Conservation (phyloP, 2,797 vertebrate genomes). For the Amblyraja radiata region DNA sequence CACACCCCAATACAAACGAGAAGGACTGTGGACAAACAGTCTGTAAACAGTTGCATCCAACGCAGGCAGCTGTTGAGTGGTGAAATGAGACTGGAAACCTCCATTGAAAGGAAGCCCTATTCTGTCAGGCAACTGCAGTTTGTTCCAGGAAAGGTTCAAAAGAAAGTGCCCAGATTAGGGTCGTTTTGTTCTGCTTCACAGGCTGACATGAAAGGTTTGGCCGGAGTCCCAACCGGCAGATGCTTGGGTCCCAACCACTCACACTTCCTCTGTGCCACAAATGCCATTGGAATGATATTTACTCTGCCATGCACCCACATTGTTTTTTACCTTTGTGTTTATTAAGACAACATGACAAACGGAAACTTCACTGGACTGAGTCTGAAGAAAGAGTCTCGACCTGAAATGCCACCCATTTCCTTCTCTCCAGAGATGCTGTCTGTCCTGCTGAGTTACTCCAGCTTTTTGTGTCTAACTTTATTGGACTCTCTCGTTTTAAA, state of each 20-base stretch:
- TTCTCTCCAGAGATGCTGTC: too few species aligned
- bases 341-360: not conserved
- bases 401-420: too few species aligned
- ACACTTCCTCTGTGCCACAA: conserved; percentile 51
- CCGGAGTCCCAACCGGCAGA: conserved; percentile 63
- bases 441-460: too few species aligned
- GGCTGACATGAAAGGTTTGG: conserved; percentile 73
- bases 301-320: not conserved
- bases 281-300: conserved; percentile 42
- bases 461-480: too few species aligned
- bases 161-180: conserved; percentile 74
- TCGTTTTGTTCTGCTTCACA: conserved; percentile 77
- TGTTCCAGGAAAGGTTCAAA: conserved; percentile 63
- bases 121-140: conserved; percentile 53
- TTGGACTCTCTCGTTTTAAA: too few species aligned
- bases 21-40: conserved; percentile 53
- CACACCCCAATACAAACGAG: conserved; percentile 48
- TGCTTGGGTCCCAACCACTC: conserved; percentile 53
- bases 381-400: too few species aligned
- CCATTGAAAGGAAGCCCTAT: conserved; percentile 48
- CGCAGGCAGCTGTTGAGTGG: conserved; percentile 49
- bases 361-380: too few species aligned
- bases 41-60: conserved; percentile 42
- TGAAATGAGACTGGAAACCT: conserved; percentile 51
- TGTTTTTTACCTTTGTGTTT: not conserved